A percentile compares a stretch with the other conserved stretches of the same genome.
These are phyloP conservation scores for Macaria notata DNA, from an alignment of 2,888 invertebrate species.

Conservation along the genomic window DNA sequence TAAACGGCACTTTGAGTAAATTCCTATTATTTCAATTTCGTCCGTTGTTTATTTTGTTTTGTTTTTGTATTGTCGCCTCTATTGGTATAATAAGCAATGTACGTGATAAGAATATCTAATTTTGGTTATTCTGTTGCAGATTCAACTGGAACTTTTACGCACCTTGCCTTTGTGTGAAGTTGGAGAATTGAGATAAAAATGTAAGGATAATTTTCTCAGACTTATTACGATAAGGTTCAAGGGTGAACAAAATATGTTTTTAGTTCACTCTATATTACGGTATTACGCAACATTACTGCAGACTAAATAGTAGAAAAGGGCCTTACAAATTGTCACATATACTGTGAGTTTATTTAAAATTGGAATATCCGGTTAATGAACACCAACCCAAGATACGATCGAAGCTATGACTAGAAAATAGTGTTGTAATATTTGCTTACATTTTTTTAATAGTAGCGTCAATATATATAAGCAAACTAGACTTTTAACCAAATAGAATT, in stretches of 20 bases:
- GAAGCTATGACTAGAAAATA: no score
- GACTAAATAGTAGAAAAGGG: slow-evolving; percentile 3
- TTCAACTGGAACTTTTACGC: slow-evolving; percentile 3
- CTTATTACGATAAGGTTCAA: slow-evolving; percentile 13
- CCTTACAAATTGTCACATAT: no score
- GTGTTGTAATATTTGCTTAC: no score
- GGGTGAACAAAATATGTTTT: slow-evolving; percentile 5
- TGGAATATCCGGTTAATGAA: slow-evolving; percentile 16
- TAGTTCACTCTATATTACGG: slow-evolving; percentile 11
- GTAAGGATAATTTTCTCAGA: no score
- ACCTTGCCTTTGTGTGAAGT: slow-evolving; percentile 24
- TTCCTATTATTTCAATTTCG: slow-evolving; percentile 53
- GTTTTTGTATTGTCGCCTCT: slow-evolving; percentile 67
- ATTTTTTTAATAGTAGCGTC: no score
- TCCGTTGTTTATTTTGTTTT: slow-evolving; percentile 52
- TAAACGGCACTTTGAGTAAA: slow-evolving; percentile 42
- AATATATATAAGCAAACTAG: no score
- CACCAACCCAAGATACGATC: no score
- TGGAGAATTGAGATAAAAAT: no score
- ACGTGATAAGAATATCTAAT: slow-evolving; percentile 62
- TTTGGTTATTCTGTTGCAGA: slow-evolving; percentile 42
- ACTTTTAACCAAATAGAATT: no score
- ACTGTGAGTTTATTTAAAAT: no score
- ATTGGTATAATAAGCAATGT: slow-evolving; percentile 66
- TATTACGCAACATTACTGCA: slow-evolving; percentile 10